A percentile compares a stretch with the other conserved stretches of the same genome.
Conservation (phyloP, 2,113 vertebrate genomes). For the Megaceryle torquata region DNA sequence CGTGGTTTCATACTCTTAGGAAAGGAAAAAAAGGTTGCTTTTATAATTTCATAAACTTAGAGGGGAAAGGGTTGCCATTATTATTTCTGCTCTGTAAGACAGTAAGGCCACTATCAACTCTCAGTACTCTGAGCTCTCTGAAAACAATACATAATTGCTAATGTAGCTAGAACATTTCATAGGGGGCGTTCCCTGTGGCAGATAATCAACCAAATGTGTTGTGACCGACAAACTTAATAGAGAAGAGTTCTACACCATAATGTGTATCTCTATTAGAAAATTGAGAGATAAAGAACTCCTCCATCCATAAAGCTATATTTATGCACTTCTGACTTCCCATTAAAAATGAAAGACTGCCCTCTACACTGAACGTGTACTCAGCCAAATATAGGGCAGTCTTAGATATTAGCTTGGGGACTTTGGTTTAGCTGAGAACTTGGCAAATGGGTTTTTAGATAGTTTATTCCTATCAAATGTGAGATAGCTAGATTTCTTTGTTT, state of each 20-base stretch:
- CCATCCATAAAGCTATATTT: not conserved
- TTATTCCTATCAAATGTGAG: not conserved
- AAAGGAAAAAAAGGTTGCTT: constrained; percentile 31
- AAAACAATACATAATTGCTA: not conserved
- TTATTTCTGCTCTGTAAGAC: not conserved
- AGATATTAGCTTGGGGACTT: not conserved
- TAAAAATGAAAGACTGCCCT: constrained; percentile 44
- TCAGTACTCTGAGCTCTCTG: not conserved
- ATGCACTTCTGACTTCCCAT: not conserved
- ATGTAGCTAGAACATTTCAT: not conserved
- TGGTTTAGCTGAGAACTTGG: not conserved
- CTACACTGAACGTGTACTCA: constrained; percentile 3
- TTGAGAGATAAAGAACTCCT: not conserved
- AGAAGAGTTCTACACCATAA: not conserved
- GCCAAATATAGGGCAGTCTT: not conserved
- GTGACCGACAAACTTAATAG: not conserved
- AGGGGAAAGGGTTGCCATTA: not conserved
- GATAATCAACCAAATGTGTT: not conserved
- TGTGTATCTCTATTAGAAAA: not conserved
- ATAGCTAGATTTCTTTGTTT: not conserved
- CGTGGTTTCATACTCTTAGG: constrained; percentile 80
- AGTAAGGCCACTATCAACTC: not conserved
- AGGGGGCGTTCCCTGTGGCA: not conserved
- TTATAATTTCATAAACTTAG: not conserved
- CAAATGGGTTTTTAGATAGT: not conserved